These are phyloP conservation scores for Horisme vitalbata DNA, from an alignment of 2,888 invertebrate genomes.

Conservation along the genomic window DNA sequence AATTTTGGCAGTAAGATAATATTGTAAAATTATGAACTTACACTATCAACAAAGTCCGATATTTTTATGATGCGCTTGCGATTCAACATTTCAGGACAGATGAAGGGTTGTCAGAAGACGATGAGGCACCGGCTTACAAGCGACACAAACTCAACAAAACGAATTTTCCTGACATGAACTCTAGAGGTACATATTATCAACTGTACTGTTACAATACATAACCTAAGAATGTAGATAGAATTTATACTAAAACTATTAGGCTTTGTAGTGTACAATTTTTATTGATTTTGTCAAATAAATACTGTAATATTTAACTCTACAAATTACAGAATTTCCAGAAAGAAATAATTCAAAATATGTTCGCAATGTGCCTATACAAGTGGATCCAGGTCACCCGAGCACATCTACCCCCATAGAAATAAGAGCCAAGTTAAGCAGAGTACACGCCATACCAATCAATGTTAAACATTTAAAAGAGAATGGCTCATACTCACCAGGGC, in stretches of 20 bases:
- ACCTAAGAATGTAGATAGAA: too few species aligned
- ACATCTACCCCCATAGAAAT: conserved; percentile 71
- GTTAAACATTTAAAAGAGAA: conserved; percentile 51
- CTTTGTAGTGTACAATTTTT: too few species aligned
- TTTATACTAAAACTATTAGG: too few species aligned
- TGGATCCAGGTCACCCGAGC: conserved; percentile 64
- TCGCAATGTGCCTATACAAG: conserved; percentile 69
- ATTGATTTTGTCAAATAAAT: too few species aligned
- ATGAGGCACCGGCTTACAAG: conserved; percentile 67
- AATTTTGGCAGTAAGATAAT: conserved; percentile 66
- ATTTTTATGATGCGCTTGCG: too few species aligned
- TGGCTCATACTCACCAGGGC: conserved; percentile 48
- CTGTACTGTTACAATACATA: too few species aligned
- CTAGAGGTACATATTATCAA: conserved; percentile 60
- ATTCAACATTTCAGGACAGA: conserved; percentile 71
- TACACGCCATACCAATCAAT: conserved; percentile 55
- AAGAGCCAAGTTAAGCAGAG: conserved; percentile 38
- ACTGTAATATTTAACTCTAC: too few species aligned
- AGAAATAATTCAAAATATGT: conserved; percentile 50
- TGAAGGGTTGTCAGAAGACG: conserved; percentile 68
- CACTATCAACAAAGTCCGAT: not conserved
- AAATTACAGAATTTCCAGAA: conserved; percentile 51
- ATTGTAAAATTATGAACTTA: not conserved
- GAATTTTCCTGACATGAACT: conserved; percentile 63
- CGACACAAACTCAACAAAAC: conserved; percentile 63